Evolutionary conservation across 2,888 invertebrate species (phyloP).

Genomic region (Orchesellides sinensis): DNA sequence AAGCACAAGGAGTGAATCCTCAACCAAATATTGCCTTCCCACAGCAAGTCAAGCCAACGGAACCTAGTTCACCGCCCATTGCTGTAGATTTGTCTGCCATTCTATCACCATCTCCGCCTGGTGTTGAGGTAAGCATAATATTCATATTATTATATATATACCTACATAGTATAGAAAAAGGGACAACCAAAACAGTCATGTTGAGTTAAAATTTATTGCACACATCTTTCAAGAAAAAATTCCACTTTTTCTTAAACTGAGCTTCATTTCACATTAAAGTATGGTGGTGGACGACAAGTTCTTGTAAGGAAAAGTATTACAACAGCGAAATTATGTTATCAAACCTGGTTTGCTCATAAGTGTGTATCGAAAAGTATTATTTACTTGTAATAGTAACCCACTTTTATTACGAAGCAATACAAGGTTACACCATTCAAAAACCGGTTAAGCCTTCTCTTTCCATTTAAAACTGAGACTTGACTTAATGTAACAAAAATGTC

Average conservation of each 20-base stretch:
- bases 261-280: no score
- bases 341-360: constrained; percentile 42
- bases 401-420: constrained; percentile 56
- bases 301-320: constrained; percentile 53
- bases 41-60: constrained; percentile 66
- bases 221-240: no score
- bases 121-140: constrained; percentile 53
- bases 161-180: neutral
- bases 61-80: constrained; percentile 55
- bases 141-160: neutral
- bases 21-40: constrained; percentile 64
- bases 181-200: no score
- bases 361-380: neutral
- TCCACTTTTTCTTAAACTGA: no score
- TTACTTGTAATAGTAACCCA: constrained; percentile 60
- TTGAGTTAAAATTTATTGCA: no score
- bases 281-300: constrained; percentile 1
- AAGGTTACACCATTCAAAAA: constrained; percentile 48
- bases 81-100: constrained; percentile 71
- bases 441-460: constrained; percentile 15
- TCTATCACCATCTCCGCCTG: constrained; percentile 68
- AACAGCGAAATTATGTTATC: constrained; percentile 29
- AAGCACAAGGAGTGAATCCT: constrained; percentile 67
- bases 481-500: neutral
- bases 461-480: constrained; percentile 25